These are phyloP conservation scores for Diorhabda carinulata DNA, from an alignment of 1,140 invertebrate genomes.

Conservation along the genomic window DNA sequence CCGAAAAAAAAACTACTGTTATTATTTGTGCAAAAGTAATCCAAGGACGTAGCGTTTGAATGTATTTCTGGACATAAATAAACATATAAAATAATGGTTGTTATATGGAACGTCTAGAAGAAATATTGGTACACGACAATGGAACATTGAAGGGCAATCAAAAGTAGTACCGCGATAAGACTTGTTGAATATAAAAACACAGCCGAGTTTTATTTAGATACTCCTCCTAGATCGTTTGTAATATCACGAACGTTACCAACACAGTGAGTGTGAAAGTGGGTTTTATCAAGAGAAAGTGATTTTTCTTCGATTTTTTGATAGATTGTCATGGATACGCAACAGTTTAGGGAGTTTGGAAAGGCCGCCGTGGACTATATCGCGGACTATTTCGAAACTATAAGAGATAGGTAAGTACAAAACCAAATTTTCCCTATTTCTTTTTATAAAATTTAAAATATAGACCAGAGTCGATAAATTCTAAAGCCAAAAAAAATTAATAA, in stretches of 20 bases:
- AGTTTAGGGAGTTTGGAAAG: slow-evolving; percentile 71
- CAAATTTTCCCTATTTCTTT: too few relatives aligned
- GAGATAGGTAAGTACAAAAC: slow-evolving; percentile 54
- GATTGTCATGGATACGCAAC: slow-evolving; percentile 59
- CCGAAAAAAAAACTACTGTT: too few relatives aligned
- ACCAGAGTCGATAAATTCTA: too few relatives aligned
- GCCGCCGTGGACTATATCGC: slow-evolving; percentile 72
- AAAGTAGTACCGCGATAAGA: background rate
- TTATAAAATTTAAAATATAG: too few relatives aligned
- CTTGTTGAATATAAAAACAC: background rate
- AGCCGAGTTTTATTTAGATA: slow-evolving; percentile 12
- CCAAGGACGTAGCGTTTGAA: too few relatives aligned
- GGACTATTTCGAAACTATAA: slow-evolving; percentile 73
- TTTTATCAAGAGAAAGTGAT: slow-evolving; percentile 21
- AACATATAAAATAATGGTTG: too few relatives aligned
- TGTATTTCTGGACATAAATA: too few relatives aligned
- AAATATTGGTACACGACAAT: too few relatives aligned
- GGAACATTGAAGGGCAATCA: background rate
- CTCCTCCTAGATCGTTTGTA: slow-evolving; percentile 10
- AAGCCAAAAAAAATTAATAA: too few relatives aligned
- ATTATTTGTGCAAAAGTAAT: too few relatives aligned
- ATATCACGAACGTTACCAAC: background rate
- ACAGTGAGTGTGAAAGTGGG: slow-evolving; percentile 20
- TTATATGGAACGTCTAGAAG: too few relatives aligned
- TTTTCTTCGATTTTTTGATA: slow-evolving; percentile 5